Base-by-base conservation (phyloP, 2,888 invertebrate species). In the Quadroppia sp. region DNA sequence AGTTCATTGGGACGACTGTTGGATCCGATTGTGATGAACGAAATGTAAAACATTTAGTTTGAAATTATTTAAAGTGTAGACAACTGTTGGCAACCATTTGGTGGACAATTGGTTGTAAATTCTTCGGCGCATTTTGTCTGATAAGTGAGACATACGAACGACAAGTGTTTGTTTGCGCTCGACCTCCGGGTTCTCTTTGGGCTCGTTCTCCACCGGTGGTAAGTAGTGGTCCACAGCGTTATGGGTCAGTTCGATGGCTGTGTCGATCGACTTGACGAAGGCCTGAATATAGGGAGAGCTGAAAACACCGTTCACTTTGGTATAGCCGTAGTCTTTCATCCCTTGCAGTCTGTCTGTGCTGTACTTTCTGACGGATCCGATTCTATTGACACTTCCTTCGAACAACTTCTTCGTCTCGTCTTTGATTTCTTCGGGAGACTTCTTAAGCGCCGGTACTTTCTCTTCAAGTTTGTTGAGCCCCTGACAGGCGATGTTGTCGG, bases 391-490 rank as follows among this genome's bases (percentile, higher is more conserved):
- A 50, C 36, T 40, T 7, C 23, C 71, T 32, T 11, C 36, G 15
- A 71, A 28, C 15, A 71, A 7, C 56, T 36, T 32, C 30, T 53
- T 53, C 7, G 71, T 71, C 2, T 50, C 71, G 53, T 53, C 71
- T 36, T 53, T 71, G 9, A 71, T 50, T 48, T 75, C 73, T 69
- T 75, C 73, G n/a, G 75, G 73, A n/a, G 72, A 56, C n/a, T 75
- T 50, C 28, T 67, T 75, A 13, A 75, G 45, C 13, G 73, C 75
- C 42, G 75, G 75, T 17, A 75, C 73, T 36, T 61, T 73, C 23
- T 72, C 69, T 25, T 67, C 56, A 1, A 75, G 69, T 2, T 71
- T 67, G 25, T 75, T 69, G 72, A 75, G 69, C 7, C 75, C 75
- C 25, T 75, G 72, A 70, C 75, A 75, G 32, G 75, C 75, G 28